Evolutionary conservation across 2,888 invertebrate genomes (phyloP).

Genomic region (Nymphalis c-album): DNA sequence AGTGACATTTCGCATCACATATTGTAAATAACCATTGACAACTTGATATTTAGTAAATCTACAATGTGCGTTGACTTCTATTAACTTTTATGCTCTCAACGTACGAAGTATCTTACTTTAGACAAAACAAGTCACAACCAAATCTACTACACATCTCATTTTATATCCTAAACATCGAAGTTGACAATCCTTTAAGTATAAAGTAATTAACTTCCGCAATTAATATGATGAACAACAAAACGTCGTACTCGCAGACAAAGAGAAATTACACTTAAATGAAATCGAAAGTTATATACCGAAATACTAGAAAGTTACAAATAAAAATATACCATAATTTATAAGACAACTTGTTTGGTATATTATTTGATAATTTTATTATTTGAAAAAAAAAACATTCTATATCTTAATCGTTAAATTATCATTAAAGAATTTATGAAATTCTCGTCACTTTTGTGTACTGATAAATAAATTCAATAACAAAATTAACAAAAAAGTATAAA

Average conservation of each 20-base stretch:
- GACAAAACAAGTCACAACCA: constrained; percentile 35
- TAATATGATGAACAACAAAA: neutral
- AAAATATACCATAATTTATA: constrained; percentile 10
- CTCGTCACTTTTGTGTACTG: neutral
- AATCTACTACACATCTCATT: constrained; percentile 19
- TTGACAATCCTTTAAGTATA: constrained; percentile 11
- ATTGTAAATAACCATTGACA: neutral
- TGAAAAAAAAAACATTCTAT: constrained; percentile 1
- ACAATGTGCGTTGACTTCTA: neutral
- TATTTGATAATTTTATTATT: constrained; percentile 2
- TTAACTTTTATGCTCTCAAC: neutral
- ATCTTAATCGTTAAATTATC: constrained; percentile 5
- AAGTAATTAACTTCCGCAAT: neutral
- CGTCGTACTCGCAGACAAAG: neutral
- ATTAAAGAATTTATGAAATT: neutral
- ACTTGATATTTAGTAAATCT: neutral
- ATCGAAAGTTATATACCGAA: neutral
- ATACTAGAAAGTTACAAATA: constrained; percentile 8
- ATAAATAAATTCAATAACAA: neutral
- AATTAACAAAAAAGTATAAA: constrained; percentile 4
- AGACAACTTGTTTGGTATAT: constrained; percentile 5
- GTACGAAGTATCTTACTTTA: constrained; percentile 18
- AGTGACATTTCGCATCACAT: constrained; percentile 1
- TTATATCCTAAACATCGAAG: constrained; percentile 15
- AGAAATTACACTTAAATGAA: constrained; percentile 3